Conservation (phyloP, 2,888 invertebrate genomes). For the Stratiomys singularior region DNA sequence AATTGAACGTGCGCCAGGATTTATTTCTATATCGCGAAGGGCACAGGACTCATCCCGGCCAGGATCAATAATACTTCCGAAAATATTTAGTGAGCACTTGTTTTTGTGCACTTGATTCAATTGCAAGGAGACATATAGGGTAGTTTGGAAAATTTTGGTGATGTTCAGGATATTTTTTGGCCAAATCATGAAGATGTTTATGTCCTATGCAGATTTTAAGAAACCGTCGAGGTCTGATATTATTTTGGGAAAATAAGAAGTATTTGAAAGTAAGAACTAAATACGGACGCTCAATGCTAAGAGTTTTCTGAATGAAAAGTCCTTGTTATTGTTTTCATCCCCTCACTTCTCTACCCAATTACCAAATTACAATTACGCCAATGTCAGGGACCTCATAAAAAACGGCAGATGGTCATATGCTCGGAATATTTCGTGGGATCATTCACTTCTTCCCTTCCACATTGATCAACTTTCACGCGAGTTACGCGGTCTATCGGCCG, state of each 20-base stretch:
- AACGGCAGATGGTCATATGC: constrained; percentile 38
- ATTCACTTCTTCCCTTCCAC: constrained; percentile 28
- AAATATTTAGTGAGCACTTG: not conserved
- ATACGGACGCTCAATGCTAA: not conserved
- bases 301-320: not conserved
- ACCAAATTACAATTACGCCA: constrained; percentile 13
- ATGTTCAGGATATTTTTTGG: not conserved
- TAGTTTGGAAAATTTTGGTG: not conserved
- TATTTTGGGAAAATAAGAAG: not conserved
- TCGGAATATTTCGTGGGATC: not conserved
- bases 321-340: not conserved
- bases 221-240: not conserved
- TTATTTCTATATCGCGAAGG: not conserved
- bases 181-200: not conserved
- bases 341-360: not conserved
- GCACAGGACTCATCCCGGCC: not conserved
- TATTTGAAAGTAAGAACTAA: not conserved
- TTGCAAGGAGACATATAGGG: not conserved
- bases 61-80: too few relatives aligned
- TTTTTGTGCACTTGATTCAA: not conserved
- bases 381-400: constrained; percentile 30
- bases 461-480: constrained; percentile 25
- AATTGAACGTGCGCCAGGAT: constrained; percentile 34
- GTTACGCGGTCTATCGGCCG: not conserved
- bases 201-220: not conserved